A percentile compares a stretch with the other conserved stretches of the same genome.
Evolutionary conservation across 2,797 vertebrate species (phyloP).

Genomic region (Enoplosus armatus): DNA sequence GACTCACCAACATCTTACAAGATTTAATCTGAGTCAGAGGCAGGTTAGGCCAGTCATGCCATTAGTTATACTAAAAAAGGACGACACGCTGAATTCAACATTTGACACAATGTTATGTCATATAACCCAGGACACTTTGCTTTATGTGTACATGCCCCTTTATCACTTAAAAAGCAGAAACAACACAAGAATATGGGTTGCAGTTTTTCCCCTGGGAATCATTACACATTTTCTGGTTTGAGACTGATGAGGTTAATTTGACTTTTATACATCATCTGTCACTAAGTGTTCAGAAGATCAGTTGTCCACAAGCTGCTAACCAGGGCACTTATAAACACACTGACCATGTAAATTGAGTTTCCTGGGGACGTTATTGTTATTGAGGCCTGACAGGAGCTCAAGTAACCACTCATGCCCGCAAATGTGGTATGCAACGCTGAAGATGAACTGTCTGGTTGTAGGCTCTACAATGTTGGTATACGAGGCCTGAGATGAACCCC

Average conservation of each 20-base stretch:
- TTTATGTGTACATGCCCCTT: neutral
- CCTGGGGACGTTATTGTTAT: neutral
- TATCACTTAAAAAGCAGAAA: neutral
- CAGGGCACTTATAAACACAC: neutral
- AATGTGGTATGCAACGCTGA: neutral
- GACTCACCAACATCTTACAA: constrained; percentile 19
- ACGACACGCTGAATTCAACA: neutral
- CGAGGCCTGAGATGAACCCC: constrained; percentile 37
- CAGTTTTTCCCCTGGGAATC: neutral
- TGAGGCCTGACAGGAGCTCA: neutral
- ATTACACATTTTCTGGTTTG: neutral
- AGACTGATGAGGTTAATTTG: neutral
- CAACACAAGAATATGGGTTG: neutral
- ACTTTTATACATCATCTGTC: neutral
- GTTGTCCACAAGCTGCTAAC: neutral
- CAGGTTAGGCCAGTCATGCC: neutral
- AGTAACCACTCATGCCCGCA: neutral
- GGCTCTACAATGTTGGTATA: neutral
- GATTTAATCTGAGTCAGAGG: neutral
- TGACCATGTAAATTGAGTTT: neutral
- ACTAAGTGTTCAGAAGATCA: neutral
- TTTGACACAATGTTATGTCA: neutral
- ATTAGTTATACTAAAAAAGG: neutral
- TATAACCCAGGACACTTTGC: neutral
- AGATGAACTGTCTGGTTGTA: neutral